Percentiles rank a stretch among this genome's conserved stretches.
These are phyloP conservation scores for Gulo gulo DNA, from an alignment of 2,113 vertebrate species.

Conservation along the genomic window DNA sequence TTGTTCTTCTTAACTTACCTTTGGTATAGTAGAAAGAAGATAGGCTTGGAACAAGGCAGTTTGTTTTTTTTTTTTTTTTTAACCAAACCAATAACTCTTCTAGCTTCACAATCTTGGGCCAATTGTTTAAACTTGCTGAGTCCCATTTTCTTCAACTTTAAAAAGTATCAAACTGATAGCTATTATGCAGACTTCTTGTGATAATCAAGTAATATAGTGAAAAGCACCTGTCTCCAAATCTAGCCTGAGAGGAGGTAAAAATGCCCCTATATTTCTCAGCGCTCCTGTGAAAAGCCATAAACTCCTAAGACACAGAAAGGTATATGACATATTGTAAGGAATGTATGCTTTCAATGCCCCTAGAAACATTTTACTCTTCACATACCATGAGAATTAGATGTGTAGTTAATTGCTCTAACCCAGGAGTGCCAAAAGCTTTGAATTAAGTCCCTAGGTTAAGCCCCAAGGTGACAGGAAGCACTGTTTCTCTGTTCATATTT, in stretches of 20 bases:
- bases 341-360: background rate
- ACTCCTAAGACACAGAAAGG: background rate
- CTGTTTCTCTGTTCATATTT: background rate
- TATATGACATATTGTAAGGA: background rate
- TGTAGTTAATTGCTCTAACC: background rate
- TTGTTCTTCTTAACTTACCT: background rate
- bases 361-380: background rate
- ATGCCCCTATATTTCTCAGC: background rate
- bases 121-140: background rate
- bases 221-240: background rate
- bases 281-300: background rate
- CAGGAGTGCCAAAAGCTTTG: background rate
- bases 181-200: background rate
- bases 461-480: background rate
- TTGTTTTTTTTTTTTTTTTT: slow-evolving; percentile 12
- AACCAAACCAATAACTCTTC: background rate
- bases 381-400: background rate
- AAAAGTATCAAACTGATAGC: background rate
- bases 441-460: background rate
- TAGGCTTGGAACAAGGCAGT: background rate
- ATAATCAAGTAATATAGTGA: background rate
- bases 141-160: slow-evolving; percentile 21
- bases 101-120: background rate
- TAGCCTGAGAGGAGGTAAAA: background rate
- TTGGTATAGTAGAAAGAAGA: background rate